Evolutionary conservation across 2,888 invertebrate species (phyloP).

Genomic region (Cotesia congregata): DNA sequence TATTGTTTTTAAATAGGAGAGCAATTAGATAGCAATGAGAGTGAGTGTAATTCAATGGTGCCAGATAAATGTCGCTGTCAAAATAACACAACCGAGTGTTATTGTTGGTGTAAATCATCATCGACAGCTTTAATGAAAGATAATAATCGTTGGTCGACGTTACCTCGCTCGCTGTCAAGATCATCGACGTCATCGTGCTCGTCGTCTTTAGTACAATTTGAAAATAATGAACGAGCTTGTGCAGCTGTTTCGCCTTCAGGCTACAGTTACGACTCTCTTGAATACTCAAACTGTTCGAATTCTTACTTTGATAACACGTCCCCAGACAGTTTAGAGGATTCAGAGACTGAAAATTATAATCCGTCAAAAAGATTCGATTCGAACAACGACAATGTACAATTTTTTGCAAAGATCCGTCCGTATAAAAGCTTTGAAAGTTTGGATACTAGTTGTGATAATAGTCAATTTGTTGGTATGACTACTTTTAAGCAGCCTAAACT

Average conservation of each 20-base stretch:
- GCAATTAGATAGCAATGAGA: conserved; percentile 67
- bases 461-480: conserved; percentile 18
- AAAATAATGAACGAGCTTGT: conserved; percentile 83
- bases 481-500: conserved; percentile 5
- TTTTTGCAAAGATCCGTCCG: conserved; percentile 64
- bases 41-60: conserved; percentile 70
- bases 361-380: conserved; percentile 25
- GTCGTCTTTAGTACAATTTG: conserved; percentile 87
- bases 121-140: conserved; percentile 12
- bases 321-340: conserved; percentile 72
- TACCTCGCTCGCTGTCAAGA: conserved; percentile 70
- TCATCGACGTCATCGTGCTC: conserved; percentile 80
- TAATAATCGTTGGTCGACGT: conserved; percentile 59
- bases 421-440: conserved; percentile 73
- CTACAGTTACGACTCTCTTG: conserved; percentile 73
- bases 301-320: conserved; percentile 66
- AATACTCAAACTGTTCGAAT: conserved; percentile 67
- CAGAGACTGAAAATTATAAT: conserved; percentile 41
- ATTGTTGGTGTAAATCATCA: conserved; percentile 56
- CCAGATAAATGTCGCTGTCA: conserved; percentile 69
- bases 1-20: conserved; percentile 53
- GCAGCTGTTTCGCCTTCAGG: conserved; percentile 72
- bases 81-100: conserved; percentile 61
- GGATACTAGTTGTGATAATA: conserved; percentile 57
- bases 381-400: conserved; percentile 47